Evolutionary conservation across 2,113 vertebrate species (phyloP).

Genomic region (Centropristis striata): DNA sequence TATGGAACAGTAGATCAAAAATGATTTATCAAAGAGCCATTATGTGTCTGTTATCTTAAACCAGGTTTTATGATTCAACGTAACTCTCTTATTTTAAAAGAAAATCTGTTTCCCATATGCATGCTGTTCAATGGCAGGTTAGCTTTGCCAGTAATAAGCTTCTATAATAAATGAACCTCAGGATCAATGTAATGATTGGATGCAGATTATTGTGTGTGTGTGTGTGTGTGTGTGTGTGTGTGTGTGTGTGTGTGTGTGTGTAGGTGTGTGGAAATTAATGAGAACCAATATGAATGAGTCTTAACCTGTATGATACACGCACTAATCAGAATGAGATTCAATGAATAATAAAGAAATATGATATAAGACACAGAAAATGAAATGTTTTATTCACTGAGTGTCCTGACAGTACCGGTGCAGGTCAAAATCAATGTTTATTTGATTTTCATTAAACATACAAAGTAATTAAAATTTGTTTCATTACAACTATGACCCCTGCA

Average conservation of each 20-base stretch:
- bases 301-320: not conserved
- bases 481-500: not conserved
- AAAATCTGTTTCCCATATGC: not conserved
- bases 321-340: not conserved
- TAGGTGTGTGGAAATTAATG: no score
- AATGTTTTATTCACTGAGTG: not conserved
- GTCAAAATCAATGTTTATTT: slow-evolving; percentile 5
- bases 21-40: not conserved
- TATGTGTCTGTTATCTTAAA: not conserved
- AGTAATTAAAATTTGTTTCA: not conserved
- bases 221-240: not conserved
- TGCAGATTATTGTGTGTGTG: slow-evolving; percentile 10
- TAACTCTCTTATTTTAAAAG: not conserved
- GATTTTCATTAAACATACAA: not conserved
- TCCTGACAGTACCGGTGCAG: not conserved
- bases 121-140: not conserved
- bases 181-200: slow-evolving; percentile 6
- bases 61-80: not conserved
- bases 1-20: not conserved
- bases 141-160: not conserved
- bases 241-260: not conserved
- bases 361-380: not conserved
- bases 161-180: slow-evolving; percentile 2
- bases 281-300: no score
- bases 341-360: not conserved